Evolutionary conservation across 37 sponge, comb jelly and placozoan species (phyloP).

Genomic region (Beroe forskalii): DNA sequence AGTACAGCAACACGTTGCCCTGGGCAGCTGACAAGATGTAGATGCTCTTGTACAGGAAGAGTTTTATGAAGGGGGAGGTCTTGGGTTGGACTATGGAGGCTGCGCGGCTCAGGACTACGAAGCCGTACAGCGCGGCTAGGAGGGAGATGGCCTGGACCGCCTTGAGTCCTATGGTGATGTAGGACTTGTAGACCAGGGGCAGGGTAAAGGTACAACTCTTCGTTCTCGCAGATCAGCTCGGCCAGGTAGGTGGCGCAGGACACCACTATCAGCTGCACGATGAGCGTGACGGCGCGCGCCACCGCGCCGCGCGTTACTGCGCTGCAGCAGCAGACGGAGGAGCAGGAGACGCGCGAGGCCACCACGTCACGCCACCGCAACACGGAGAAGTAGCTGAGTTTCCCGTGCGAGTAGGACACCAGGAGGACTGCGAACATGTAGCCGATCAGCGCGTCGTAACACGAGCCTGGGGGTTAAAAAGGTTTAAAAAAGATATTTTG

Average conservation of each 20-base stretch:
- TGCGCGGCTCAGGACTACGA: slow-evolving; percentile 9
- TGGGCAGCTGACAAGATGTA: slow-evolving; percentile 30
- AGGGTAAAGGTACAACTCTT: slow-evolving; percentile 41
- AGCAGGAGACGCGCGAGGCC: slow-evolving; percentile 26
- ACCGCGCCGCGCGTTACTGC: background rate
- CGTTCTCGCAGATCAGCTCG: slow-evolving; percentile 61
- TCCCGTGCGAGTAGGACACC: slow-evolving; percentile 53
- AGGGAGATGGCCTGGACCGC: background rate
- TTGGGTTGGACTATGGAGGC: background rate
- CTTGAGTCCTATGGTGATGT: slow-evolving; percentile 49
- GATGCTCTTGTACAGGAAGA: slow-evolving; percentile 30
- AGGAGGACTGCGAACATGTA: slow-evolving; percentile 48
- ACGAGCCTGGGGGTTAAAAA: slow-evolving; percentile 49
- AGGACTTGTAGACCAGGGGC: slow-evolving; percentile 32
- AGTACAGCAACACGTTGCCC: slow-evolving; percentile 17
- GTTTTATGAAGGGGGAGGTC: slow-evolving; percentile 33
- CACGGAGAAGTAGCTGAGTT: slow-evolving; percentile 53
- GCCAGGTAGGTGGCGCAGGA: slow-evolving; percentile 29
- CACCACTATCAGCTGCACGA: slow-evolving; percentile 22
- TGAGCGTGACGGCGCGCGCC: slow-evolving; percentile 9
- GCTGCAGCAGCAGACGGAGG: slow-evolving; percentile 43
- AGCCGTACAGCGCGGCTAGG: background rate
- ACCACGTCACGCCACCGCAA: slow-evolving; percentile 54
- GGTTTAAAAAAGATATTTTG: no score
- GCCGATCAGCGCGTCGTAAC: slow-evolving; percentile 48